Base-by-base conservation (phyloP, 2,113 vertebrate species). In the Excalfactoria chinensis region DNA sequence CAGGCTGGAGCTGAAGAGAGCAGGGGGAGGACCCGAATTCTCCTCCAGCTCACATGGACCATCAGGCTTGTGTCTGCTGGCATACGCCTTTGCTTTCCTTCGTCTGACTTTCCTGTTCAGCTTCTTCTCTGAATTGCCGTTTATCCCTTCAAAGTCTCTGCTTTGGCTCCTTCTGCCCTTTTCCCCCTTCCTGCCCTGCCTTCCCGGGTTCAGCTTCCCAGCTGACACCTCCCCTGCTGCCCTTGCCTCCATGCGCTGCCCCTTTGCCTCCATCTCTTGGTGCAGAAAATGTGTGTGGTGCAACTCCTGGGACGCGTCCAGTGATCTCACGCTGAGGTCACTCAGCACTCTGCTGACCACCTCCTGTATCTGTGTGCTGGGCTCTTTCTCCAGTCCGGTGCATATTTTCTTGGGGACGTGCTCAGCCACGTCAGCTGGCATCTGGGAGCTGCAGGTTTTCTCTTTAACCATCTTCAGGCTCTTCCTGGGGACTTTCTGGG, bases 1-100 rank as follows among this genome's bases (percentile, higher is more conserved):
- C 56, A 98, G 97, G 74, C 95, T 97, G 66, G 97, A 63, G 84
- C 8, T 2, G 48, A 97, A 93, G 89, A 96, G 90, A 88, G 96
- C 96, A 46, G 96, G 56, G 25, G 97, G 91, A 92, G 97, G 95
- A 77, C 72, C 62, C 48, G 93, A 59, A 9, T 20, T 11, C 7
- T 70, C 30, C 84, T 95, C 88, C 81, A 91, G 64, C 41, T 87
- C 88, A 73, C 92, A 86, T 4, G 58, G 76, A 77, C 20, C 32
- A 7, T 0, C 1, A 0, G 53, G 49, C 37, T 90, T 86, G 21
- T 37, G 91, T 79, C 79, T 85, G 55, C 35, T 86, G 72, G 44
- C 26, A 74, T 76, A 48, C 12, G 34, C 51, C 71, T 95, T 96
- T 2, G 7, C 35, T 68, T 96, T 96, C 19, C 72, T 96, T 56